phyloP scores from a whole-genome alignment of 2,797 vertebrate genomes.

The Myripristis murdjan region DNA sequence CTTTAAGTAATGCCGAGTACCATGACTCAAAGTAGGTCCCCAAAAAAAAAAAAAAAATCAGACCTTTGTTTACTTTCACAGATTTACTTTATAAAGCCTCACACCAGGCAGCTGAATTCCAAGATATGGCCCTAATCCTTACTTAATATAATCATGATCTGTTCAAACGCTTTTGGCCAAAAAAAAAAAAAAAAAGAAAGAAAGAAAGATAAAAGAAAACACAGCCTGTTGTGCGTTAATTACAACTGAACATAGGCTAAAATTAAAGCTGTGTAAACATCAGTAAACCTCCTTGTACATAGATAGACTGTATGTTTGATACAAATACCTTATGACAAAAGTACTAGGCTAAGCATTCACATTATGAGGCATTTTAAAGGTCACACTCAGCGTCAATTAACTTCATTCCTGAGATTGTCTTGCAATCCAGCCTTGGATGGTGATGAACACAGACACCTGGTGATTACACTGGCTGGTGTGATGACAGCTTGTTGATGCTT shows the following conservation, averaged over 20 bases:
- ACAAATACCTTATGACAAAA: constrained; percentile 14
- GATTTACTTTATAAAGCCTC: not conserved
- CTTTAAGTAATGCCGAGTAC: not conserved
- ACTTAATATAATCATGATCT: too few species aligned
- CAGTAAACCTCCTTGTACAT: not conserved
- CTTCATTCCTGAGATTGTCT: constrained; percentile 35
- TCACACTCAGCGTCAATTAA: not conserved
- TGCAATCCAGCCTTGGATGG: constrained; percentile 22
- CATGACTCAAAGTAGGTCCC: not conserved
- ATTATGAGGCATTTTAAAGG: not conserved
- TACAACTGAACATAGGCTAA: not conserved
- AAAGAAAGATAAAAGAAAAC: too few species aligned
- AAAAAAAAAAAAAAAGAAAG: too few species aligned
- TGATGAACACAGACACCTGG: constrained; percentile 26
- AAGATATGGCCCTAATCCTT: too few species aligned
- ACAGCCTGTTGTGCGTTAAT: too few species aligned
- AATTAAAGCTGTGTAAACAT: not conserved
- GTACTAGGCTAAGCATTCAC: constrained; percentile 2
- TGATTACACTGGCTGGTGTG: not conserved
- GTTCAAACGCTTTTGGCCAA: too few species aligned
- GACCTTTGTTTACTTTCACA: not conserved
- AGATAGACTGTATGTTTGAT: not conserved
- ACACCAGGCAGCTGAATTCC: too few species aligned
- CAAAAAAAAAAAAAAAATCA: not conserved
- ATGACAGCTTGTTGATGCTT: not conserved